A percentile compares a stretch with the other conserved stretches of the same genome.
phyloP scores from a whole-genome alignment of 2,113 vertebrate species.

The Pelecanoides urinatrix region DNA sequence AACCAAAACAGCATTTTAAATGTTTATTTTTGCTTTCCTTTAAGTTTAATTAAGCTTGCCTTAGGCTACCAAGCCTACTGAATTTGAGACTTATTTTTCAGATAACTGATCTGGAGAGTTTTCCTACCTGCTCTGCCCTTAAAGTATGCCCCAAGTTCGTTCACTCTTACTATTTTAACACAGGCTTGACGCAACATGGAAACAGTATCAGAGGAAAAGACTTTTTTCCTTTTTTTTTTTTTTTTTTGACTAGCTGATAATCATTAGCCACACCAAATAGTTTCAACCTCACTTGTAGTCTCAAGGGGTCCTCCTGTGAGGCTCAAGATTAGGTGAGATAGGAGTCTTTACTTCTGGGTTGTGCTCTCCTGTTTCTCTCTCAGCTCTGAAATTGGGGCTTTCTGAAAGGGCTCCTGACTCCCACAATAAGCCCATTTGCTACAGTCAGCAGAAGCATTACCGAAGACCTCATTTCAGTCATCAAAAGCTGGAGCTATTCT shows the following conservation, averaged over 20 bases:
- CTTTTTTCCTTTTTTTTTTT: no score
- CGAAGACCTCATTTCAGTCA: background rate
- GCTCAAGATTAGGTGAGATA: background rate
- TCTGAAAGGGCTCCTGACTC: background rate
- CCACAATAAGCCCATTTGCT: constrained; percentile 11
- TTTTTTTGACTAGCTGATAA: background rate
- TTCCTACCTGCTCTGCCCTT: background rate
- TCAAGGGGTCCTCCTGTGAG: background rate
- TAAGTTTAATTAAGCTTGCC: constrained; percentile 65
- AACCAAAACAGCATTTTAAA: constrained; percentile 57
- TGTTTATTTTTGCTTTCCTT: constrained; percentile 56
- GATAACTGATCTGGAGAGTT: background rate
- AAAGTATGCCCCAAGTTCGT: background rate
- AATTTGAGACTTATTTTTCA: constrained; percentile 40
- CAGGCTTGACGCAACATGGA: background rate
- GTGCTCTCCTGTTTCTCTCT: background rate
- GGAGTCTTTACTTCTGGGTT: background rate
- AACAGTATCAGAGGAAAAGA: background rate
- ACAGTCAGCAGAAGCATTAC: background rate
- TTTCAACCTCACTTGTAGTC: background rate
- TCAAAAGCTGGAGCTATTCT: constrained; percentile 5
- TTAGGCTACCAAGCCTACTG: constrained; percentile 34
- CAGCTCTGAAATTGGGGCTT: background rate
- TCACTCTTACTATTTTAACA: background rate
- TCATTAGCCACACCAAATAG: background rate